phyloP scores from a whole-genome alignment of 1,140 invertebrate genomes.

The Arion vulgaris region DNA sequence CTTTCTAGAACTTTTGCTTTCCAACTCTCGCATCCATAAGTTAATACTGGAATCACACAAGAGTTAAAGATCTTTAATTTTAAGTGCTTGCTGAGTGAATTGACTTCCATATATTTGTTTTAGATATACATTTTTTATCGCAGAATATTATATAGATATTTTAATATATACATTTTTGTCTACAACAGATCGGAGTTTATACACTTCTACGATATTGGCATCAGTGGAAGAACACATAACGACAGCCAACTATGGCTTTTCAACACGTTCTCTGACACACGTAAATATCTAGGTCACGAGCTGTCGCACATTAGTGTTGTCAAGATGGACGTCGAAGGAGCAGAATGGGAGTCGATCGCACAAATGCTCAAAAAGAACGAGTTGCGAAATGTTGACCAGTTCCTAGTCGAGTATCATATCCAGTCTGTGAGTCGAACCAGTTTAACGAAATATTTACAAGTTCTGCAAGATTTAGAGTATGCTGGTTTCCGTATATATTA shows the following conservation, averaged over 20 bases:
- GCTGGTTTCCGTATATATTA: neutral
- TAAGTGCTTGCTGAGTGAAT: too few species aligned
- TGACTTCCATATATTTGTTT: too few species aligned
- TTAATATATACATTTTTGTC: neutral
- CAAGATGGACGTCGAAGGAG: slow-evolving; percentile 18
- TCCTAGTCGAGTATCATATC: slow-evolving; percentile 13
- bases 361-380: neutral
- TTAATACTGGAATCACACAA: too few species aligned
- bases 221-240: neutral
- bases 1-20: too few species aligned
- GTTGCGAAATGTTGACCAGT: neutral
- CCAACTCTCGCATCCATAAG: too few species aligned
- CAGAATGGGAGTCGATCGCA: neutral
- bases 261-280: slow-evolving; percentile 9
- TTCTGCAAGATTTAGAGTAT: neutral
- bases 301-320: neutral
- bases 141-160: too few species aligned
- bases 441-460: neutral
- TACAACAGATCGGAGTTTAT: neutral
- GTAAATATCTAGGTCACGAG: neutral
- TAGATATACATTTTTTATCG: too few species aligned
- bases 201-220: slow-evolving; percentile 7
- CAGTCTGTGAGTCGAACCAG: neutral
- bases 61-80: too few species aligned
- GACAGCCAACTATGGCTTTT: neutral